A percentile compares a stretch with the other conserved stretches of the same genome.
Evolutionary conservation across 2,888 invertebrate species (phyloP).

Genomic region (Eupithecia subfuscata): DNA sequence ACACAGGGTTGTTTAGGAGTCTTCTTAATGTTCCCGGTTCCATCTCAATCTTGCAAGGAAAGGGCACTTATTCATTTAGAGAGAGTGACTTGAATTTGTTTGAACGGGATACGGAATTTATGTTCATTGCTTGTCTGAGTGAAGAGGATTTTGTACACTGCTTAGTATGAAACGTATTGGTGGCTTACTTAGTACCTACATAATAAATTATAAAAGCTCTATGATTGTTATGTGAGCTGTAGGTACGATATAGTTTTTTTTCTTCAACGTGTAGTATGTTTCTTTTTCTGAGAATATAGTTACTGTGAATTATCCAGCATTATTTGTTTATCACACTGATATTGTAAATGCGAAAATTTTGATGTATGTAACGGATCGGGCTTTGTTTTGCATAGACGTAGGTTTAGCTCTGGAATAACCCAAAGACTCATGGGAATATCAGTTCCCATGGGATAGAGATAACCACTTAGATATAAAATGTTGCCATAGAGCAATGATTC

Average conservation of each 20-base stretch:
- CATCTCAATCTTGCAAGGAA: constrained; percentile 34
- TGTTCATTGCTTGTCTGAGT: constrained; percentile 10
- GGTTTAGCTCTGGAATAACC: too few relatives aligned
- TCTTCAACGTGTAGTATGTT: background rate
- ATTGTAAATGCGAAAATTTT: too few relatives aligned
- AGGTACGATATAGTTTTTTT: background rate
- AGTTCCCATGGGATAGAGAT: too few relatives aligned
- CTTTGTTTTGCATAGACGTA: too few relatives aligned
- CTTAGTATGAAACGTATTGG: background rate
- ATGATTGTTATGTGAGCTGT: background rate
- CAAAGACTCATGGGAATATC: too few relatives aligned
- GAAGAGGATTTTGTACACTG: background rate
- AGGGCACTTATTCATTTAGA: constrained; percentile 21
- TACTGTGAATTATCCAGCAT: background rate
- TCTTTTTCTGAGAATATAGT: background rate
- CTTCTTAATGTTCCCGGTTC: constrained; percentile 49
- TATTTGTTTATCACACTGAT: too few relatives aligned
- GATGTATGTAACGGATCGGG: too few relatives aligned
- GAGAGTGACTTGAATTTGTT: background rate
- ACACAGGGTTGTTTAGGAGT: constrained; percentile 57
- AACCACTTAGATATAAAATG: too few relatives aligned
- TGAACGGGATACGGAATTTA: background rate
- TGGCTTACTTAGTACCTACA: background rate
- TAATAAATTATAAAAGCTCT: background rate
- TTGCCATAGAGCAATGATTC: too few relatives aligned